Base-by-base conservation (phyloP, 1,140 invertebrate species). In the Drosophila bifasciata region DNA sequence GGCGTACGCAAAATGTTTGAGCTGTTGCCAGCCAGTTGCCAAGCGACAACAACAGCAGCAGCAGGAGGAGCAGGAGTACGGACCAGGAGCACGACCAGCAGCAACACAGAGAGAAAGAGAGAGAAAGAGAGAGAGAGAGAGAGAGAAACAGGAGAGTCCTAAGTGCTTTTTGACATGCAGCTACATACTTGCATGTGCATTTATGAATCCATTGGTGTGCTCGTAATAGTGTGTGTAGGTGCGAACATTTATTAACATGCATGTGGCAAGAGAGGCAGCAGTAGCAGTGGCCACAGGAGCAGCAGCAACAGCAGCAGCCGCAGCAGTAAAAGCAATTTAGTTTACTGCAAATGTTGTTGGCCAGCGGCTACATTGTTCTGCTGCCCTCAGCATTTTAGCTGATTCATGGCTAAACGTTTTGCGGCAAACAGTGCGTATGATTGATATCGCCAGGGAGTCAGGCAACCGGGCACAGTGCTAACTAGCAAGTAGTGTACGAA, bases 241-340 rank as follows among this genome's bases (percentile, higher is more conserved):
- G 81, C 64, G 81, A 85, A 86, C 81, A 88, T 86, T 85, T 85
- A 85, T 85, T 85, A 85, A 88, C 81, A 85, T 85, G 83, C 58
- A 76, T 80, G 72, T 50, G 63, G 60, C 57, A 13, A 36, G 32
- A 36, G 32, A 36, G 32, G 32, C 32, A 36, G 11, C 32, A 36
- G 3, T 4, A 36, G 4, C 32, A 36, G 32, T 36, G 36, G 49
- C 23, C 57, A 60, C 46, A 56, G 51, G 39, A 53, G 80, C 69
- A 85, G 80, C 80, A 85, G 81, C 81, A 85, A 86, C 23, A 23
- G 5, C 23, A 21, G 19, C 19, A 40, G 56, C 21, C 67, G 66
- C 52, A 52, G 56, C 43, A 55, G 81, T 77, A 86, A 86, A 85
- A 86, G 83, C 81, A 86, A 86, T 86, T 86, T 86, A 86, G 81